phyloP scores from a whole-genome alignment of 1,140 invertebrate genomes.

The Brachionus manjavacas region DNA sequence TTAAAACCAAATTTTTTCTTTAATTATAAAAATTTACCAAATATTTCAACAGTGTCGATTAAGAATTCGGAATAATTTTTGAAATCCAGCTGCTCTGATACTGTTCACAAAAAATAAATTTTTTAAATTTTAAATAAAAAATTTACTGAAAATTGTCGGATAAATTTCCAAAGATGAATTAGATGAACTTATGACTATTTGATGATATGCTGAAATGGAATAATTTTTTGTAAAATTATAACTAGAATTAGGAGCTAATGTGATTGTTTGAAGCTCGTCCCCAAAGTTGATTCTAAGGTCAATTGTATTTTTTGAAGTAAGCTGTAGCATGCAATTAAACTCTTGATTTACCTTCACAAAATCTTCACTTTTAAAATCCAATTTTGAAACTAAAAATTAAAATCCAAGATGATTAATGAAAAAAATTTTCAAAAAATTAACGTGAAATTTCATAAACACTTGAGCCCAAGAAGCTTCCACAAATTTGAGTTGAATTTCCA shows the following conservation, averaged over 20 bases:
- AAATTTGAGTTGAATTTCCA: not conserved
- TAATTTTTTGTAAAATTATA: not conserved
- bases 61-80: not conserved
- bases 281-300: not conserved
- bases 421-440: not conserved
- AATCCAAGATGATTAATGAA: not conserved
- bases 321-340: not conserved
- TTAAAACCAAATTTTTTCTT: too few species aligned
- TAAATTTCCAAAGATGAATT: not conserved
- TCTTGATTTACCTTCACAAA: not conserved
- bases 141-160: not conserved
- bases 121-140: not conserved
- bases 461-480: not conserved
- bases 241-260: not conserved
- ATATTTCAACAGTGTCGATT: not conserved
- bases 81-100: not conserved
- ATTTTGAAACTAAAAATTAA: not conserved
- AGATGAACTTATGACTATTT: not conserved
- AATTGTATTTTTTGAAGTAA: not conserved
- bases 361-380: not conserved
- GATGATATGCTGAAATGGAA: not conserved
- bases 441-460: not conserved
- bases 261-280: not conserved
- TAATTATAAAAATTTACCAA: not conserved
- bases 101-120: not conserved